Conservation (phyloP, 2,888 invertebrate species). For the Dicyrtoma fusca region DNA sequence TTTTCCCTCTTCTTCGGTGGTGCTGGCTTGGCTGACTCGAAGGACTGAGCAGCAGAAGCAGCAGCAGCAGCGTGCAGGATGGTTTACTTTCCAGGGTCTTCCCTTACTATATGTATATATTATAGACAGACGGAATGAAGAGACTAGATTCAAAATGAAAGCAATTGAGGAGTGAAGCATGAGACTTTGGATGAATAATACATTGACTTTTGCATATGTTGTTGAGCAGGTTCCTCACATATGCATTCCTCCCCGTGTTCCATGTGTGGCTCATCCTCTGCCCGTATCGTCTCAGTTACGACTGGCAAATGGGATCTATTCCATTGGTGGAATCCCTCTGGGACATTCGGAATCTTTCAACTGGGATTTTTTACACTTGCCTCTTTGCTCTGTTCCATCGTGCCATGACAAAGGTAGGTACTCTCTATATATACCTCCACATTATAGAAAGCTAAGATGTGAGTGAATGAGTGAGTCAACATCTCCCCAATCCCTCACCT, state of each 20-base stretch:
- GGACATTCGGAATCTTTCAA: conserved; percentile 74
- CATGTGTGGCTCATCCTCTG: conserved; percentile 81
- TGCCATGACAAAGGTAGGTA: conserved; percentile 45
- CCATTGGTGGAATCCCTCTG: conserved; percentile 70
- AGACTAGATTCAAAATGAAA: conserved; percentile 18
- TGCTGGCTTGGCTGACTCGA: too few species aligned
- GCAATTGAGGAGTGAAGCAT: conserved; percentile 1
- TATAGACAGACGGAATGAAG: too few species aligned
- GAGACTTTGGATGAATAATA: conserved; percentile 44
- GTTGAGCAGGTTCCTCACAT: conserved; percentile 73
- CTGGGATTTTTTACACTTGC: conserved; percentile 69
- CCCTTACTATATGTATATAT: too few species aligned
- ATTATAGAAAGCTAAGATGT: background rate
- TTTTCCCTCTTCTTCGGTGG: too few species aligned
- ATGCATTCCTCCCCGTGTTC: conserved; percentile 78
- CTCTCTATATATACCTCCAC: background rate
- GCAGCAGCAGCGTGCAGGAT: too few species aligned
- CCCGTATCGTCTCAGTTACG: conserved; percentile 77
- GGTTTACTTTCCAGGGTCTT: too few species aligned
- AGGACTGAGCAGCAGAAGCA: too few species aligned
- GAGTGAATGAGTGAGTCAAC: conserved; percentile 26
- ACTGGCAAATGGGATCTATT: conserved; percentile 91
- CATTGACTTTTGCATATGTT: conserved; percentile 31
- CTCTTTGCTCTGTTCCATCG: conserved; percentile 65
- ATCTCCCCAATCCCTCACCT: conserved; percentile 14